Evolutionary conservation across 2,113 vertebrate species (phyloP).

Genomic region (Onychostruthus taczanowskii): DNA sequence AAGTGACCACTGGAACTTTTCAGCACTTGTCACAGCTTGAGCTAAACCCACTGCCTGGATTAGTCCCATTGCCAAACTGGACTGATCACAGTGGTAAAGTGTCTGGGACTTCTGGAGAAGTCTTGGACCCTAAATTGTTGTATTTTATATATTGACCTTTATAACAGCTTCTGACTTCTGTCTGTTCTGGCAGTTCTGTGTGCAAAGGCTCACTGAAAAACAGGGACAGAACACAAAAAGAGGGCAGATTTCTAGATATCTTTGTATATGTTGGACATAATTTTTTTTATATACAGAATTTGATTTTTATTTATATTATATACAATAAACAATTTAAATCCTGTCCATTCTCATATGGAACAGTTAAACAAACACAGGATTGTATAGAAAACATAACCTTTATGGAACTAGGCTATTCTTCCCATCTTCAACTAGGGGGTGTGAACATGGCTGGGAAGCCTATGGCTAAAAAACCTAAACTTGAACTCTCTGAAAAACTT

Average conservation of each 20-base stretch:
- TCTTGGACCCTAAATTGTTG: background rate
- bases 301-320: background rate
- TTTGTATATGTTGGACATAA: background rate
- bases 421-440: rapidly evolving
- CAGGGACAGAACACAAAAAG: background rate
- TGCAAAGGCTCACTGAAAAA: background rate
- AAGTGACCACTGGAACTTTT: background rate
- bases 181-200: background rate
- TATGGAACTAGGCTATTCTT: background rate
- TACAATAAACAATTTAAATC: constrained; percentile 59
- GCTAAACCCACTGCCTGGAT: background rate
- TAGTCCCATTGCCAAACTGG: background rate
- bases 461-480: background rate
- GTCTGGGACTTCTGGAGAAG: background rate
- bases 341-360: background rate
- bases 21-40: background rate
- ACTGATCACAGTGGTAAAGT: background rate
- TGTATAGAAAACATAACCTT: background rate
- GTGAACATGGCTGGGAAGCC: background rate
- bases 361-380: background rate
- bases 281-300: background rate
- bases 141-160: background rate
- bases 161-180: background rate
- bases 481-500: background rate
- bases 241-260: background rate